These are phyloP conservation scores for Tauraco erythrolophus DNA, from an alignment of 2,113 vertebrate genomes.

Conservation along the genomic window DNA sequence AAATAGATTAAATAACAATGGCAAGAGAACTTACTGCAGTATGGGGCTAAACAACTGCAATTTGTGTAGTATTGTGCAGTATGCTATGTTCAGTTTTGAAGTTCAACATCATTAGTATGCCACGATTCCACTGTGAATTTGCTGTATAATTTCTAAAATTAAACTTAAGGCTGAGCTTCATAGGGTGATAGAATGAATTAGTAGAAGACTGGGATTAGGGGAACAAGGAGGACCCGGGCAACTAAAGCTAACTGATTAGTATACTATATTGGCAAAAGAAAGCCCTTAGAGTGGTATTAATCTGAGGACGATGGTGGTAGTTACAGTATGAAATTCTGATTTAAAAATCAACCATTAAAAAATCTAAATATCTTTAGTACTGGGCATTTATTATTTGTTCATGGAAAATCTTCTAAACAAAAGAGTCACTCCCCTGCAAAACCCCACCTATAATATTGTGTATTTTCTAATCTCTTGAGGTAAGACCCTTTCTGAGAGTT, in stretches of 20 bases:
- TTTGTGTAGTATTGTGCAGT: not conserved
- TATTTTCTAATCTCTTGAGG: not conserved
- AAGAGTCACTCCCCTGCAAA: not conserved
- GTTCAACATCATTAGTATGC: not conserved
- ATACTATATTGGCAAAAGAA: not conserved
- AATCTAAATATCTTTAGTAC: not conserved
- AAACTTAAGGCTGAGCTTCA: not conserved
- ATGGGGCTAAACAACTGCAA: not conserved
- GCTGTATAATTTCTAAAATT: not conserved
- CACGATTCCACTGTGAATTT: not conserved
- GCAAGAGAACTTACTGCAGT: not conserved
- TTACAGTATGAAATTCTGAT: not conserved
- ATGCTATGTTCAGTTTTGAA: not conserved
- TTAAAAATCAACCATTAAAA: not conserved
- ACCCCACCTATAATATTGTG: not conserved
- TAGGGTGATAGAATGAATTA: not conserved
- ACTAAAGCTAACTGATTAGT: not conserved
- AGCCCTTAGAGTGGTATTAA: not conserved
- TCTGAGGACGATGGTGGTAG: not conserved
- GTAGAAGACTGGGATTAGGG: not conserved
- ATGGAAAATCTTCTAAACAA: not conserved
- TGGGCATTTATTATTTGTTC: not conserved
- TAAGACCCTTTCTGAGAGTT: not conserved
- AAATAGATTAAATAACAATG: not conserved
- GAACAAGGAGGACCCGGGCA: too few relatives aligned